These are phyloP conservation scores for Heliconius charithonia DNA, from an alignment of 2,888 invertebrate genomes.

Conservation along the genomic window DNA sequence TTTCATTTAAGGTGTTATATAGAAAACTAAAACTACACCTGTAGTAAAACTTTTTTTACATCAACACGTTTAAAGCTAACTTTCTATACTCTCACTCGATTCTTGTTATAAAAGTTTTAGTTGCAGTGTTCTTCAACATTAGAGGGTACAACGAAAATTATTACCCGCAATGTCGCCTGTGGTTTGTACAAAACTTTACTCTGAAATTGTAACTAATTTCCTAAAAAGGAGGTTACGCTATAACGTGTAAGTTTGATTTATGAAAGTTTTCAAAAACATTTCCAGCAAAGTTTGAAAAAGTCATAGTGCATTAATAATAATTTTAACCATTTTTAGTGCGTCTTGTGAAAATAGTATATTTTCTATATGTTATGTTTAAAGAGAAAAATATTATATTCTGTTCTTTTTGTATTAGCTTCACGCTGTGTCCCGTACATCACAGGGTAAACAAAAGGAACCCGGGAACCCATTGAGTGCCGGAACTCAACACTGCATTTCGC, in stretches of 20 bases:
- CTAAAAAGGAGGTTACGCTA: background rate
- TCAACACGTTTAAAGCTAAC: conserved; percentile 7
- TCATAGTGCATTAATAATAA: background rate
- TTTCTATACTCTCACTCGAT: conserved; percentile 6
- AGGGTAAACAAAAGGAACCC: too few relatives aligned
- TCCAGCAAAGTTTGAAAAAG: background rate
- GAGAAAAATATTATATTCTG: background rate
- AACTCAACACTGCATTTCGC: too few relatives aligned
- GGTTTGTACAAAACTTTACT: background rate
- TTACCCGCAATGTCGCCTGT: conserved; percentile 10
- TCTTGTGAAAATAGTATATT: too few relatives aligned
- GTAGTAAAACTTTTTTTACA: conserved; percentile 16
- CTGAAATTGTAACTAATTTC: background rate
- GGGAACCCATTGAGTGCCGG: too few relatives aligned
- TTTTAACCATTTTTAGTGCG: background rate
- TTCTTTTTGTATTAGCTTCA: too few relatives aligned
- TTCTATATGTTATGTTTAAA: background rate
- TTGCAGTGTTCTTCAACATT: conserved; percentile 18
- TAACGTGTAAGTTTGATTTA: background rate
- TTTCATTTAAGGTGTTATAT: too few relatives aligned
- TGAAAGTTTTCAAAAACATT: background rate
- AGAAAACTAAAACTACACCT: background rate
- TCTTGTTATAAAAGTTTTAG: conserved; percentile 15
- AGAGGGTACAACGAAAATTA: conserved; percentile 4
- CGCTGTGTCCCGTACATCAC: too few relatives aligned